Conservation (phyloP, 2,888 invertebrate genomes). For the Drosophila recens region DNA sequence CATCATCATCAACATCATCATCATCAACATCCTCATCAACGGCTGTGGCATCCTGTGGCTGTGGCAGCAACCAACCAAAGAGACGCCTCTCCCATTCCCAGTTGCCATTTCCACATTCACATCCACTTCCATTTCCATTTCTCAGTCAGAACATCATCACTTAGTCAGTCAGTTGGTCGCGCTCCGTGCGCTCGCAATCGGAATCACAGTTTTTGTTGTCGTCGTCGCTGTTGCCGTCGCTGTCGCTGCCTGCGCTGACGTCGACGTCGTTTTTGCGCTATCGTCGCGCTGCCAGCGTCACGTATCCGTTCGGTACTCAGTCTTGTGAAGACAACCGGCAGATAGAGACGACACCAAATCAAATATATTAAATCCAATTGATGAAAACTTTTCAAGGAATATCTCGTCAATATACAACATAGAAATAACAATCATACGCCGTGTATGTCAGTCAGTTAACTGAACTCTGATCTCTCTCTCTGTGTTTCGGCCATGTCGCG, state of each 20-base stretch:
- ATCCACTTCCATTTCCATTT: slow-evolving; percentile 18
- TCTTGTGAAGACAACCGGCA: slow-evolving; percentile 84
- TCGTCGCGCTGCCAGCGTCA: slow-evolving; percentile 65
- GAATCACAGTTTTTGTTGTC: slow-evolving; percentile 50
- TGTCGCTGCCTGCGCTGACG: slow-evolving; percentile 22
- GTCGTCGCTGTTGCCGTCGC: slow-evolving; percentile 12
- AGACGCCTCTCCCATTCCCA: slow-evolving; percentile 36
- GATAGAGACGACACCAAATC: slow-evolving; percentile 83
- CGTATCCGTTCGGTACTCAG: slow-evolving; percentile 79
- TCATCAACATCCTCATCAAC: slow-evolving; percentile 33
- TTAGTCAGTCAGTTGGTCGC: slow-evolving; percentile 72
- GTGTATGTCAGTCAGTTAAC: slow-evolving; percentile 34
- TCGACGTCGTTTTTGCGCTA: slow-evolving; percentile 51
- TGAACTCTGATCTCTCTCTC: background rate
- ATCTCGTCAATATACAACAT: slow-evolving; percentile 14
- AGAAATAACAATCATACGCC: slow-evolving; percentile 60
- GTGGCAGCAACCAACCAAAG: slow-evolving; percentile 54
- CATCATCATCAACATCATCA: slow-evolving; percentile 45
- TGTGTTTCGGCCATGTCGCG: slow-evolving; percentile 47
- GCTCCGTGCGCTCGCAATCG: slow-evolving; percentile 67
- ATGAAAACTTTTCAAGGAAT: background rate
- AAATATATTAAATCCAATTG: slow-evolving; percentile 12
- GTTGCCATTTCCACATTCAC: slow-evolving; percentile 14
- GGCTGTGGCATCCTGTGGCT: slow-evolving; percentile 41
- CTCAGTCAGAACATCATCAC: slow-evolving; percentile 56